Percentiles rank a stretch among this genome's conserved stretches.
Evolutionary conservation across 2,797 vertebrate genomes (phyloP).

Genomic region (Poeciliopsis infans): DNA sequence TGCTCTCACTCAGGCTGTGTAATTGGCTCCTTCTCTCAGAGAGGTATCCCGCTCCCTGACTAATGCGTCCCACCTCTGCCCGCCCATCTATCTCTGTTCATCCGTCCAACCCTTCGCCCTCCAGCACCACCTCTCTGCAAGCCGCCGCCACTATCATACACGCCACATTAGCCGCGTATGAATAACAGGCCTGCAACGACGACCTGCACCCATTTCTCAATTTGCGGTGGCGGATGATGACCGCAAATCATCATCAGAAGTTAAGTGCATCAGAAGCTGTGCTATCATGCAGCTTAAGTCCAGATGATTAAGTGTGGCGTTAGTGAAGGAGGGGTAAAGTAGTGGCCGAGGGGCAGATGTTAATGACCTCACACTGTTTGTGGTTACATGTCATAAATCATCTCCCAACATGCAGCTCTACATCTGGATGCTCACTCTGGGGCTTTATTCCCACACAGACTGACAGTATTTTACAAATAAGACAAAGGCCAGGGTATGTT

Average conservation of each 20-base stretch:
- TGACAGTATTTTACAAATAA: conserved; percentile 24
- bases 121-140: conserved; percentile 17
- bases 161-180: conserved; percentile 33
- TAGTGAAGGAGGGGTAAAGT: conserved; percentile 6
- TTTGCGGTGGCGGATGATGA: conserved; percentile 22
- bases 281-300: background rate
- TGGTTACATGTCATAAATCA: conserved; percentile 38
- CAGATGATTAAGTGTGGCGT: background rate
- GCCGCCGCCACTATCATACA: conserved; percentile 28
- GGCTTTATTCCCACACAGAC: conserved; percentile 6
- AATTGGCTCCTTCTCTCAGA: conserved; percentile 43
- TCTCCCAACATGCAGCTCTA: background rate
- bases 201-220: conserved; percentile 17
- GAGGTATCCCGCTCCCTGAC: conserved; percentile 38
- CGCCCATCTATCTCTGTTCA: conserved; percentile 15
- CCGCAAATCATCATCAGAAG: too few species aligned
- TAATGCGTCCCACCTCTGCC: conserved; percentile 23
- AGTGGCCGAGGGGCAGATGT: conserved; percentile 4
- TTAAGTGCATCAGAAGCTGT: conserved; percentile 4
- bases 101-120: conserved; percentile 5
- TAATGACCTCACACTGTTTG: conserved; percentile 35
- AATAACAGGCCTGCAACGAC: conserved; percentile 27
- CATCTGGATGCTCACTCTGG: conserved; percentile 44
- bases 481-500: conserved; percentile 4
- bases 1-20: conserved; percentile 36